Evolutionary conservation across 2,113 vertebrate genomes (phyloP).

Genomic region (Phrynocephalus versicolor): DNA sequence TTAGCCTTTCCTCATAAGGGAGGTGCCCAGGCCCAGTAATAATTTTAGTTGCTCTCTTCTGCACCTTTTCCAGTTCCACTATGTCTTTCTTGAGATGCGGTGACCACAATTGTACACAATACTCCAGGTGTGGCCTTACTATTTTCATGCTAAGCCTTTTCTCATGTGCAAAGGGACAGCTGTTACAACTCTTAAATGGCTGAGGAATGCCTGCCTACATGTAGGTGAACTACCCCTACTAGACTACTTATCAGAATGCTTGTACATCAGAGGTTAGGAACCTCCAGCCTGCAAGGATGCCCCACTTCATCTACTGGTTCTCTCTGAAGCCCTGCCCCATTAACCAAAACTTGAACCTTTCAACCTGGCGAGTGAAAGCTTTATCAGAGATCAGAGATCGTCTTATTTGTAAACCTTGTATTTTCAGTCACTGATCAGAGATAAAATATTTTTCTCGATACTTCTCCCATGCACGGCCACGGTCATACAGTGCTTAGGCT

Average conservation of each 20-base stretch:
- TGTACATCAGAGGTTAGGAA: no score
- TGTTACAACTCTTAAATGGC: not conserved
- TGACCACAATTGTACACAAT: no score
- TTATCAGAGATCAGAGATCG: not conserved
- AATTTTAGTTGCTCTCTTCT: no score
- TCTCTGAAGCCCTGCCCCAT: not conserved
- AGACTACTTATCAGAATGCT: no score
- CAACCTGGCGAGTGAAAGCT: not conserved
- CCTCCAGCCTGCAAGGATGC: no score
- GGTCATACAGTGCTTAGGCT: not conserved
- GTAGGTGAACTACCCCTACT: not conserved
- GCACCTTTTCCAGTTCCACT: no score
- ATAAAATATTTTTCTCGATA: not conserved
- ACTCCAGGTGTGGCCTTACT: no score
- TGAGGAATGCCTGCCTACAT: not conserved
- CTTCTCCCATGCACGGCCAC: not conserved
- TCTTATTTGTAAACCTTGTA: not conserved
- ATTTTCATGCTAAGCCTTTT: not conserved
- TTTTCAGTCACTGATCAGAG: not conserved
- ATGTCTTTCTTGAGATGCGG: no score
- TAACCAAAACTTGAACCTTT: not conserved
- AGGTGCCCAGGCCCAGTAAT: no score
- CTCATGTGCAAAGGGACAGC: slow-evolving; percentile 11
- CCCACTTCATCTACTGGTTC: not conserved
- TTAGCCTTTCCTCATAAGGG: no score